Base-by-base conservation (phyloP, 2,888 invertebrate species). In the Strigamia maritima region DNA sequence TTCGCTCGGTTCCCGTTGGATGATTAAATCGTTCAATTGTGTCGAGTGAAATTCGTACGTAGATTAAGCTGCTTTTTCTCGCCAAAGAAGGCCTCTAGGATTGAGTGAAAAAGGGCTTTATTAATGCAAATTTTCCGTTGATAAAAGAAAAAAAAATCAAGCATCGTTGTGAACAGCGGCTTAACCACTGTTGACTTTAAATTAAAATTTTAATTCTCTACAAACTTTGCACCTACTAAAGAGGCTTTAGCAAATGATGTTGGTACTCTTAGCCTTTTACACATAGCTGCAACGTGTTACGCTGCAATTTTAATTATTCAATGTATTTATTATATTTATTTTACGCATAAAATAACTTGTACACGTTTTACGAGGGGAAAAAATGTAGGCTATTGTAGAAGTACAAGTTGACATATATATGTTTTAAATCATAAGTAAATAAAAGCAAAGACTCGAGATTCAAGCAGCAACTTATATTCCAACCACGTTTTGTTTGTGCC, bases 11-110 rank as follows among this genome's bases (percentile, higher is more conserved):
- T 70, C 70, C 28, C 28, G 70, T 28, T 28, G 70, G 28, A 70
- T 70, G 70, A 70, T 70, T 70, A 70, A 70, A 70, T 70, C 70
- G 70, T 70, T 70, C 70, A 70, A 70, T 70, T 70, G 70, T 70
- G 70, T 70, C 70, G 70, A 70, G 70, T 70, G 70, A 70, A 28
- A 70, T 70, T 70, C 70, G 16, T 70, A 70, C 14, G 70, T 70
- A 24, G 70, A 70, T 70, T 70, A 70, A 70, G 70, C 70, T 70
- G 70, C 70, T 70, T 70, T 70, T 70, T 70, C 22, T 24, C 70
- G 12, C 26, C 70, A 70, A 70, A 70, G 70, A 70, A 70, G 70
- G 70, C 28, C 70, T 70, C 28, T 70, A 70, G 26, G 24, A 70
- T 24, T 70, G 70, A 70, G 70, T 70, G 70, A 70, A 70, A 70